Evolutionary conservation across 1,140 invertebrate species (phyloP).

Genomic region (Pissodes strobi): DNA sequence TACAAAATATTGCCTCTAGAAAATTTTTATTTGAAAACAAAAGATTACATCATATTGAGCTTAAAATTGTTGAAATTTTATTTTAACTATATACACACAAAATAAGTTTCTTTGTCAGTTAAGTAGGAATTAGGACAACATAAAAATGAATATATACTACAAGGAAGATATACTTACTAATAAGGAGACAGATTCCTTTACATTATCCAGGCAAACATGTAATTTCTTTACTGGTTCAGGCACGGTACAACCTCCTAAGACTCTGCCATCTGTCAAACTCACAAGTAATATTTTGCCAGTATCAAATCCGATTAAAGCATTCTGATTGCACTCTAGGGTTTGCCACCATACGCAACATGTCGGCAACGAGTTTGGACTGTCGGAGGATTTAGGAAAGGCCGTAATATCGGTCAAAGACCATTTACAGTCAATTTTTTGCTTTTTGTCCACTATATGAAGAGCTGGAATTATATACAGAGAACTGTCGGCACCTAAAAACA

Average conservation of each 20-base stretch:
- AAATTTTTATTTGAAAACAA: no score
- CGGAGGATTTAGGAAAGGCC: constrained; percentile 58
- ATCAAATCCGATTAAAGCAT: constrained; percentile 74
- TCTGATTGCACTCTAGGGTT: constrained; percentile 64
- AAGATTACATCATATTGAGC: no score
- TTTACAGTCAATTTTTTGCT: constrained; percentile 60
- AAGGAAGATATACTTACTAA: constrained; percentile 66
- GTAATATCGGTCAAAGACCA: constrained; percentile 64
- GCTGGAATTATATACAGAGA: constrained; percentile 67
- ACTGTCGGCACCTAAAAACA: constrained; percentile 58
- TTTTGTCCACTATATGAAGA: constrained; percentile 62
- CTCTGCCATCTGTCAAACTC: constrained; percentile 69
- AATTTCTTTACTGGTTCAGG: constrained; percentile 64
- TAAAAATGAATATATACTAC: no score
- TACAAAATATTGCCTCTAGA: no score
- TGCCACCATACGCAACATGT: constrained; percentile 73
- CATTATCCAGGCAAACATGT: constrained; percentile 70
- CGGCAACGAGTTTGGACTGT: constrained; percentile 61
- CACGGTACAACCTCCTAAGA: constrained; percentile 67
- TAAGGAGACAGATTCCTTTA: constrained; percentile 68
- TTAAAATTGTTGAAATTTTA: no score
- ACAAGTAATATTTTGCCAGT: constrained; percentile 73
- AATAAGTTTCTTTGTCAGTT: no score
- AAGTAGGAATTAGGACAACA: no score
- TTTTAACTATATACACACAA: no score